Evolutionary conservation across 2,113 vertebrate species (phyloP), one percentile per base, ranked within the genome.

Genomic region (Corvus moneduloides): DNA sequence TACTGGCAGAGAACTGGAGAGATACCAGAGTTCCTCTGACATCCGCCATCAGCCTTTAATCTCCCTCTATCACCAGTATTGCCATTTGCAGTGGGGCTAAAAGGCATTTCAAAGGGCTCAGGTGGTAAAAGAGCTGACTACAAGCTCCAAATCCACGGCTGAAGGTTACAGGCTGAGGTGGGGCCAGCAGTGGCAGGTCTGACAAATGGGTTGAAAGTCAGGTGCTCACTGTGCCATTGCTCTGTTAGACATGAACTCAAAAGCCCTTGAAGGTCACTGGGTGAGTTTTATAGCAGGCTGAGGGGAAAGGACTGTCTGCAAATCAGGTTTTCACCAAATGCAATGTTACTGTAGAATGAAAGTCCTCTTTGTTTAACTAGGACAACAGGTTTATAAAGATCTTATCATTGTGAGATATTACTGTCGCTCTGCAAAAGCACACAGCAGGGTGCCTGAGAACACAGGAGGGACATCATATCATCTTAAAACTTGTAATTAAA

Each of bases 321-420:
- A 90, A 93, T 59, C 61, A 84, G 63, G 69, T 63, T 89, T 84
- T 83, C 81, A 62, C 20, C 59, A 69, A 83, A 87, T 43, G 76
- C n/a, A 84, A 16, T 76, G 44, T 75, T 87, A 48, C 55, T 44
- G 52, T 52, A 85, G 73, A 96, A 92, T 93, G 79, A 97, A 97
- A 96, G 95, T 95, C 88, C 69, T 90, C 90, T 95, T 96, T 90
- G 87, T 91, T 94, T 77, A 75, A 72, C 59, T 73, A 92, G 87
- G 84, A 74, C 81, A 91, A 77, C 6, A 44, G 62, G 77, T 93
- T 78, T 73, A 85, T 91, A 77, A 93, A 93, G 90, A 96, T 94
- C 76, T 94, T 94, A 96, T 96, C 82, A 6, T 30, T 61, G 44
- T 56, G 49, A 22, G 39, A 78, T 71, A 64, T 39, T 61, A 37